Conservation (phyloP, 2,797 vertebrate species). For the Aldrovandia affinis region DNA sequence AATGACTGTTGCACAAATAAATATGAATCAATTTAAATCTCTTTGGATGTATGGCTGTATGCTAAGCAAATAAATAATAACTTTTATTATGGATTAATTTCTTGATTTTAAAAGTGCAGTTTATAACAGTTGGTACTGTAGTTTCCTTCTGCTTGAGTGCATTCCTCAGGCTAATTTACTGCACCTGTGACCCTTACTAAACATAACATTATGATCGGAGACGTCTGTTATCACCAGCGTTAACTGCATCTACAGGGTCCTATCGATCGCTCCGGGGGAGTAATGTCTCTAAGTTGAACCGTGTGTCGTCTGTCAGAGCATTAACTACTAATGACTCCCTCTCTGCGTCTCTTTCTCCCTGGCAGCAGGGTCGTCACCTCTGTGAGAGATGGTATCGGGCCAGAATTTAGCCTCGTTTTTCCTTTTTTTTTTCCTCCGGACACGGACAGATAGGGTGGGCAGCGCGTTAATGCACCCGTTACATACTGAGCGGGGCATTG, state of each 20-base stretch:
- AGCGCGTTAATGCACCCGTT: not conserved
- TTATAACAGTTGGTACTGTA: slow-evolving; percentile 35
- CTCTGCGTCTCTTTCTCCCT: not conserved
- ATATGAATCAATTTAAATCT: too few relatives aligned
- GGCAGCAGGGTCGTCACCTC: not conserved
- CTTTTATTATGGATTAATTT: not conserved
- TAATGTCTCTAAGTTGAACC: slow-evolving; percentile 9
- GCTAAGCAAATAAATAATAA: too few relatives aligned
- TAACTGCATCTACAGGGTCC: slow-evolving; percentile 17
- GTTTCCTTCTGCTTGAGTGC: not conserved
- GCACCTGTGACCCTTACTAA: slow-evolving; percentile 51
- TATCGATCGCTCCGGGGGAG: not conserved
- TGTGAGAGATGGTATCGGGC: not conserved
- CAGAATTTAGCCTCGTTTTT: not conserved
- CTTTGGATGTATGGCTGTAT: too few relatives aligned
- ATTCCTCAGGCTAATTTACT: slow-evolving; percentile 49
- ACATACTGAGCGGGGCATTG: not conserved
- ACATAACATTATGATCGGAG: slow-evolving; percentile 49
- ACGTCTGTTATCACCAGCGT: slow-evolving; percentile 31
- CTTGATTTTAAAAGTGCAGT: not conserved
- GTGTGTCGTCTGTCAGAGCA: slow-evolving; percentile 1
- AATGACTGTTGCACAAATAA: too few relatives aligned
- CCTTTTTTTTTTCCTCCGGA: not conserved
- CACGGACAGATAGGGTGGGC: not conserved
- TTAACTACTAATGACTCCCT: not conserved